Base-by-base conservation (phyloP, 2,797 vertebrate genomes). In the Melanotaenia maccullochi region DNA sequence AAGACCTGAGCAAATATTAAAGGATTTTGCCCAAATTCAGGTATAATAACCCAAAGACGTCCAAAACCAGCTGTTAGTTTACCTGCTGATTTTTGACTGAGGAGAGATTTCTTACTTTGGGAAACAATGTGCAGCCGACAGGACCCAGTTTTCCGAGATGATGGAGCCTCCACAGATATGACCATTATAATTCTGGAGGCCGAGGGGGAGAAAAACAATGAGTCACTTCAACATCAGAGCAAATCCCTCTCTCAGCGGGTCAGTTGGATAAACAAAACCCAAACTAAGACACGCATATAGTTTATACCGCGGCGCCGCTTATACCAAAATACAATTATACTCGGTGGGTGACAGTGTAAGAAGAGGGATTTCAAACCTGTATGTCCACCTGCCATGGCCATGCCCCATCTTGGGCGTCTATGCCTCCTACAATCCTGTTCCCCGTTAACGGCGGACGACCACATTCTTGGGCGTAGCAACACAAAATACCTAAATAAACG, bases 301-400 rank as follows among this genome's bases (percentile, higher is more conserved):
- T 52, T 28, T 12, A 44, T 22, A 59, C 9, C 35, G 56, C 24
- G 58, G 68, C 52, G 20, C 16, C 18, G 14, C 8, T 36, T 22
- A 54, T 8, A 38, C 2, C 16, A 0, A 1, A 13, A 28, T 2
- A 36, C 5, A 0, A 9, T 54, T 28, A 54, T 6, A 54, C 52
- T 24, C 52, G 9, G 22, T 1, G 57, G 38, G 3, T 38, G 36
- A 32, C 28, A n/a, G 36, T 20, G 9, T 0, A n/a, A 49, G 47
- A 28, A 47, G 24, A 1, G 3, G 5, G 6, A 12, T 33, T 59
- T 58, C 18, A 44, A 5, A 5, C 93, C 90, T 95, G 94, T 33
- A 95, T 71, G 49, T 93, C 94, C 51, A 94, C 93, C 82, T 94
- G 94, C 95, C 95, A 95, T 0, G 95, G 95, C 94, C 94, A 95